A percentile compares a stretch with the other conserved stretches of the same genome.
These are phyloP conservation scores for Chrysomela aeneicollis DNA, from an alignment of 2,888 invertebrate genomes.

Conservation along the genomic window DNA sequence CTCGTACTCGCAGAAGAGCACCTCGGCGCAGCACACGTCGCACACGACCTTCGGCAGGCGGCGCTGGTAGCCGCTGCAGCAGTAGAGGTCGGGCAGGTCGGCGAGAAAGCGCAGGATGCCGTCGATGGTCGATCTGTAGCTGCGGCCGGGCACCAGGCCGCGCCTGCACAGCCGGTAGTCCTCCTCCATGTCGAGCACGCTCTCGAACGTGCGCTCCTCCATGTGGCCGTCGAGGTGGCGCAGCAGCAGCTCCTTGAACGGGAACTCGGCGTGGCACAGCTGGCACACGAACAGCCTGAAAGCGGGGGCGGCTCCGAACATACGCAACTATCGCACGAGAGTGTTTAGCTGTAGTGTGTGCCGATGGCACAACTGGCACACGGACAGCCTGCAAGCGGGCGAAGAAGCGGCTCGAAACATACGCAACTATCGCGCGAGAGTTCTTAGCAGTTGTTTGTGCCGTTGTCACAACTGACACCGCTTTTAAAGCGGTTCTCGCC, in stretches of 20 bases:
- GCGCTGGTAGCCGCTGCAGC: constrained; percentile 29
- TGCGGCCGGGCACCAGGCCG: constrained; percentile 33
- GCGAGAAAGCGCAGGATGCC: constrained; percentile 46
- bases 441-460: no score
- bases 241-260: constrained; percentile 42
- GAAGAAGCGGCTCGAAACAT: no score
- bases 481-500: no score
- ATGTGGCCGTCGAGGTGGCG: constrained; percentile 49
- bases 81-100: constrained; percentile 39
- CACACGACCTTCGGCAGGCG: constrained; percentile 46
- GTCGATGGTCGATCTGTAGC: constrained; percentile 43
- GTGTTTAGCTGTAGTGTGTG: no score
- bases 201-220: constrained; percentile 47
- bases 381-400: no score
- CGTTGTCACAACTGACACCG: no score
- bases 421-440: no score
- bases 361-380: no score
- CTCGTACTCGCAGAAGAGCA: constrained; percentile 45
- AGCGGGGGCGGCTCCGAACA: constrained; percentile 14
- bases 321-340: no score
- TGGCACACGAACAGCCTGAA: constrained; percentile 50
- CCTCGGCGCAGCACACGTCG: constrained; percentile 47
- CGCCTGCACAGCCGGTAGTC: constrained; percentile 42
- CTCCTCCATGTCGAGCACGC: constrained; percentile 51
- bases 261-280: constrained; percentile 47